Evolutionary conservation across 2,797 vertebrate species (phyloP), one percentile per base, ranked within the genome.

Genomic region (Acanthiza pusilla): DNA sequence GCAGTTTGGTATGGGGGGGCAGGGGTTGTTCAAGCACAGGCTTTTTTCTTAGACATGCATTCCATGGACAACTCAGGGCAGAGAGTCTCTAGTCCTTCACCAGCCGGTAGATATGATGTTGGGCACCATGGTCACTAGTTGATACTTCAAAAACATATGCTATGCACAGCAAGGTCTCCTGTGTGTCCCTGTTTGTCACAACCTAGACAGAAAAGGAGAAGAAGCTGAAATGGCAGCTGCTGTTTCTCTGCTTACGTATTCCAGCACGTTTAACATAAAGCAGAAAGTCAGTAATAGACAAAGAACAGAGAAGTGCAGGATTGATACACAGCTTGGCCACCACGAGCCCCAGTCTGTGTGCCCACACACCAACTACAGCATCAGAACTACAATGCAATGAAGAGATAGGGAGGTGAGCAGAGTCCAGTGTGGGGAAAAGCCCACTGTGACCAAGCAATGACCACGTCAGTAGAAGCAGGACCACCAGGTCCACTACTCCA

Each of bases 71-170:
- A 86, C 67, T 95, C 65, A 61, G 82, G 72, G 84, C 38, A 95
- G 89, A 77, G 55, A 95, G 76, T 94, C 89, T 96, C 93, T 97
- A 98, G 94, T 98, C 98, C 96, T 97, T 98, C 97, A 98, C 98
- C 97, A 98, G 97, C 72, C 97, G 97, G 89, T 98, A 98, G 91
- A 98, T 98, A 81, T 98, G 98, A 89, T 98, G 97, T 68, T 98
- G 98, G 71, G 98, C 97, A 77, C 98, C 98, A 0, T 96, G 97
- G 68, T 98, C 98, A n/a, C 97, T 98, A 85, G 98, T 96, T 87
- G 98, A 98, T 85, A 98, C 98, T 85, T 98, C 98, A 66, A 98
- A 98, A 94, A 98, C 98, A 7, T 98, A 98, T 27, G 98, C 98
- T 13, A 98, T 98, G 80, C 98, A 98, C 68, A 98, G 96, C 91